Base-by-base conservation (phyloP, 2,888 invertebrate species). In the Melipona bicolor region DNA sequence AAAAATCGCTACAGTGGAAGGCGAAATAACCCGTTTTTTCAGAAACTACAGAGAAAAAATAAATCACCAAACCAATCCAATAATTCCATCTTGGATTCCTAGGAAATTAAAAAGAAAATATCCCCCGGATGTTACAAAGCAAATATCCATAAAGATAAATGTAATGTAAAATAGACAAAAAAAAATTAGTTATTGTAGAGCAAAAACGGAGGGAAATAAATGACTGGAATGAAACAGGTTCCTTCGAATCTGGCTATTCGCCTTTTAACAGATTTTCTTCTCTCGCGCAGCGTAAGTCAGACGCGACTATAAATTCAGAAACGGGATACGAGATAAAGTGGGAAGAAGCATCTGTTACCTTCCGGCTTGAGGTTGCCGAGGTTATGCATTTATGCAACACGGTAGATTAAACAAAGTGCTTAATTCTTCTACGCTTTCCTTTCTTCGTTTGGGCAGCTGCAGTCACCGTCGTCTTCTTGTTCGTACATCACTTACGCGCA, bases 311-410 rank as follows among this genome's bases (percentile, higher is more conserved):
- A 59, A 68, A 52, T 64, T 59, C 72, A 72, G 54, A 68, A 64
- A 17, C 52, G 62, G 62, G 65, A 50, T 59, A 68, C 24, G 43
- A 43, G 43, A 43, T 56, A 69, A 67, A 61, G 43, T 77, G 75
- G 21, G 59, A 77, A 73, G 74, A 69, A 70, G 32, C 54, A 54
- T 70, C 32, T 70, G 32, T 32, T 70, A 24, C 70, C 69, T 80
- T 79, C 77, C 69, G 50, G 68, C 81, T 82, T 36, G 79, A 68
- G 76, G 70, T 61, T 72, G 79, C 77, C 59, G 76, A 87, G 88
- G 91, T 92, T 92, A 92, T 92, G 91, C 90, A 92, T 92, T 92
- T 92, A 92, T 91, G 91, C 91, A 90, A 90, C 90, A 88, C 88
- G 89, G 87, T 91, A 90, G 88, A 92, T 92, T 92, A 90, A 92